These are phyloP conservation scores for Hucho hucho DNA, from an alignment of 2,113 vertebrate genomes.

Conservation along the genomic window DNA sequence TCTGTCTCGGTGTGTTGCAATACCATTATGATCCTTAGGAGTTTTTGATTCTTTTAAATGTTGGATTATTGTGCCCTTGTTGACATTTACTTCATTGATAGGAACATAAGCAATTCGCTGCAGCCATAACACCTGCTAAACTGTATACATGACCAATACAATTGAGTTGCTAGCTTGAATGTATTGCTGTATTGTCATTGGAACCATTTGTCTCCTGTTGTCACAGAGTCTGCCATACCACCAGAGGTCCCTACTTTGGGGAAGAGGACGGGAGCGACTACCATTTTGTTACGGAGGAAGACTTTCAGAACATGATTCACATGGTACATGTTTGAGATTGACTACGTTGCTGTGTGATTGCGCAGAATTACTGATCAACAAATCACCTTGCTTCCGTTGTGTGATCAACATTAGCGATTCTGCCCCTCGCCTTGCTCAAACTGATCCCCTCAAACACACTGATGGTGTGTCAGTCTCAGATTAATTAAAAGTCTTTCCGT, in stretches of 20 bases:
- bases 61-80: too few species aligned
- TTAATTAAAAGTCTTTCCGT: too few species aligned
- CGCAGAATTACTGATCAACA: too few species aligned
- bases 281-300: slow-evolving; percentile 83
- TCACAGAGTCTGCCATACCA: slow-evolving; percentile 87
- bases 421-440: too few species aligned
- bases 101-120: slow-evolving; percentile 2
- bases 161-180: neutral
- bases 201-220: neutral
- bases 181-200: neutral
- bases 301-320: slow-evolving; percentile 80
- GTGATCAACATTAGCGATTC: too few species aligned
- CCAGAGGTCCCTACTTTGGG: slow-evolving; percentile 82
- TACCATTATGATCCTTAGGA: too few species aligned
- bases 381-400: too few species aligned
- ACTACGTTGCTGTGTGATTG: too few species aligned
- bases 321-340: slow-evolving; percentile 57
- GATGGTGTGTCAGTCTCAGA: too few species aligned
- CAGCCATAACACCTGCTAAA: neutral
- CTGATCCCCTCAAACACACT: too few species aligned
- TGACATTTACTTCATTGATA: too few species aligned
- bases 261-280: slow-evolving; percentile 88
- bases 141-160: neutral
- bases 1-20: neutral
- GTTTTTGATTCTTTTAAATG: too few species aligned